These are phyloP conservation scores for Dasypolia templi DNA, from an alignment of 2,888 invertebrate species.

Conservation along the genomic window DNA sequence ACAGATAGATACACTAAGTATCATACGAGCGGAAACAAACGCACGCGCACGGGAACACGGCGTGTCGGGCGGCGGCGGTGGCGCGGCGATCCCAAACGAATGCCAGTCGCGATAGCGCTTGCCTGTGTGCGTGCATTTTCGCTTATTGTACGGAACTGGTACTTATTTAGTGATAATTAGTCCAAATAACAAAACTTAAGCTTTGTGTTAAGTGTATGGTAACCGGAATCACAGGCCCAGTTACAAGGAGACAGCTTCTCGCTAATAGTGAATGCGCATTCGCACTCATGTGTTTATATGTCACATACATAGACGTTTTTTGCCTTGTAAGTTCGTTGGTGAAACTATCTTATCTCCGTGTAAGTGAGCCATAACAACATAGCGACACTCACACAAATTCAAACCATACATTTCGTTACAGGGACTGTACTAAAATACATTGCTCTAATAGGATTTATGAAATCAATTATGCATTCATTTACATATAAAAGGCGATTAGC, in stretches of 20 bases:
- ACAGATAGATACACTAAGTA: background rate
- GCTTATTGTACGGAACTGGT: background rate
- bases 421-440: background rate
- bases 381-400: background rate
- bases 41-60: background rate
- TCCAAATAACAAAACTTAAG: background rate
- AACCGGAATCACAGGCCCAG: too few species aligned
- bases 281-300: too few species aligned
- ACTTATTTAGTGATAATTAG: background rate
- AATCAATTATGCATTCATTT: slow-evolving; percentile 34
- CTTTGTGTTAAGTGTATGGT: background rate
- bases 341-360: background rate
- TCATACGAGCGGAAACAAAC: too few species aligned
- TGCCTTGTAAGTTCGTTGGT: background rate
- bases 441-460: background rate
- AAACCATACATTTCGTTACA: background rate
- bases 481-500: slow-evolving; percentile 12
- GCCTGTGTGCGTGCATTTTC: background rate
- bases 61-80: too few species aligned
- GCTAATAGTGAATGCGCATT: background rate
- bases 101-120: background rate
- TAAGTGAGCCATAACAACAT: background rate
- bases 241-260: background rate
- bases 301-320: background rate
- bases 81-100: background rate